Conservation (phyloP, 2,888 invertebrate genomes). For the Perdita meconis region DNA sequence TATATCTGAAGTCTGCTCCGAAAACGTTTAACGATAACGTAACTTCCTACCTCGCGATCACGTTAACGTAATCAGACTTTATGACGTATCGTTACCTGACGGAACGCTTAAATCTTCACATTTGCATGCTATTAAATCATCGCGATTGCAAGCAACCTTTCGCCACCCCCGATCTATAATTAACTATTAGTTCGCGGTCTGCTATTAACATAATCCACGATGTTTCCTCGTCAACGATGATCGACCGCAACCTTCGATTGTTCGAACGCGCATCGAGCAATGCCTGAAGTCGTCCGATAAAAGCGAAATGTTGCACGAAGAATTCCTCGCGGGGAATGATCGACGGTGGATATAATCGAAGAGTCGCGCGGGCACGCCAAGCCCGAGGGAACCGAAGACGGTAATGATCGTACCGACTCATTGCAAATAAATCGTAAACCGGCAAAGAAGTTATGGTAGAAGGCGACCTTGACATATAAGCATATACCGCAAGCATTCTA, state of each 20-base stretch:
- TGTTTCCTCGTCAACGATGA: background rate
- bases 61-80: background rate
- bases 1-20: background rate
- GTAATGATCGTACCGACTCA: slow-evolving; percentile 50
- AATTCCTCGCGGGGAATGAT: slow-evolving; percentile 31
- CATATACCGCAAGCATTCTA: slow-evolving; percentile 66
- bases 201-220: slow-evolving; percentile 5
- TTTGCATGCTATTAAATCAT: background rate
- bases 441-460: slow-evolving; percentile 68
- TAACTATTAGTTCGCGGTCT: background rate
- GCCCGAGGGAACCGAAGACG: slow-evolving; percentile 32
- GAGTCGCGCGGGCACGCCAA: slow-evolving; percentile 18
- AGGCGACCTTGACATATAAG: slow-evolving; percentile 79
- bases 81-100: background rate
- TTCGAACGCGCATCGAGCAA: background rate
- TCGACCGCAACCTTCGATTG: background rate
- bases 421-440: slow-evolving; percentile 59
- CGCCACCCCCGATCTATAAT: slow-evolving; percentile 1
- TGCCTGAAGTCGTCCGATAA: background rate
- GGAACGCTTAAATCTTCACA: background rate
- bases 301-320: slow-evolving; percentile 19
- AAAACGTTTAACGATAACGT: background rate
- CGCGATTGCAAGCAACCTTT: background rate
- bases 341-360: slow-evolving; percentile 39
- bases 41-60: background rate